Evolutionary conservation across 2,113 vertebrate species (phyloP).

Genomic region (Chloropsis hardwickii): DNA sequence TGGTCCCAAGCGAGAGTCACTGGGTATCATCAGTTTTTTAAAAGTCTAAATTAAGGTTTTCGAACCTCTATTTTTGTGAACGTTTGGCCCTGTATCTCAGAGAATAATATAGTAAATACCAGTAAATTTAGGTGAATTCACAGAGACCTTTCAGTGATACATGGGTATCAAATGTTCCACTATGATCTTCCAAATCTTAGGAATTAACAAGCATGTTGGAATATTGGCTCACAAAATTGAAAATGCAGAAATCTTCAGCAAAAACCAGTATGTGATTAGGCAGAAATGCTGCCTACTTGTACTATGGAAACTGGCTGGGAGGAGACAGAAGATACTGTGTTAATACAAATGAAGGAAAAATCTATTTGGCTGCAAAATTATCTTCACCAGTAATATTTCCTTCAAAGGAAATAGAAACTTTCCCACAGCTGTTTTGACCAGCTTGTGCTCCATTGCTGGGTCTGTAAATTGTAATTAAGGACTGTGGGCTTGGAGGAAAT

Average conservation of each 20-base stretch:
- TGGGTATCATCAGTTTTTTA: background rate
- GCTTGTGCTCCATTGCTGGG: background rate
- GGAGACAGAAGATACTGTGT: background rate
- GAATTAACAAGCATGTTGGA: background rate
- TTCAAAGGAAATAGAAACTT: background rate
- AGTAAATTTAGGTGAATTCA: background rate
- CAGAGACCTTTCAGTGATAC: background rate
- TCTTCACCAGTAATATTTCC: background rate
- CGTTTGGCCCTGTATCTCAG: background rate
- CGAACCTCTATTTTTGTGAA: background rate
- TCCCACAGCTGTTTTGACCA: constrained; percentile 53
- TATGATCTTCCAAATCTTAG: background rate
- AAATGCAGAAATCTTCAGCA: background rate
- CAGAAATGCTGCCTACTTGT: background rate
- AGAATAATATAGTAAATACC: background rate
- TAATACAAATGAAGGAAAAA: background rate
- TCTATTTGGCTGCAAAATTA: background rate
- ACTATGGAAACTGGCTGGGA: background rate
- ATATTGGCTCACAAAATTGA: background rate
- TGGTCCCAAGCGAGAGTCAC: background rate
- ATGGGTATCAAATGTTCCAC: background rate
- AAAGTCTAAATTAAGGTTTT: background rate
- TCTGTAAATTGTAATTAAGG: constrained; percentile 65
- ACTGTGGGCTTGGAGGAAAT: constrained; percentile 39
- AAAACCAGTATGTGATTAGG: background rate